A percentile compares a stretch with the other conserved stretches of the same genome.
Evolutionary conservation across 53 echinoderm and acorn worm genomes (phyloP).

Genomic region (Temnopleurus reevesii): DNA sequence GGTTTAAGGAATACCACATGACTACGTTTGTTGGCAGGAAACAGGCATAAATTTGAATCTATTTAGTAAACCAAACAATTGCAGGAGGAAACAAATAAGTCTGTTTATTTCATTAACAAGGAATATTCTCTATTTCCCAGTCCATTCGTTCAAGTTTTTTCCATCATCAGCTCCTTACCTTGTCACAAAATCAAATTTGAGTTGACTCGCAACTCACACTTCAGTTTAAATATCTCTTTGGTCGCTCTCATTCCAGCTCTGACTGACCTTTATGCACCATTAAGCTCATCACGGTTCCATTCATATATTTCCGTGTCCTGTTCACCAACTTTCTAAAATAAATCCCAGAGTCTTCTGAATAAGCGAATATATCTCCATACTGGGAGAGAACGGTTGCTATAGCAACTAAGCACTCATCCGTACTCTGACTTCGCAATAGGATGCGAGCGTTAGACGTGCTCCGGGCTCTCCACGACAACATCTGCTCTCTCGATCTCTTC

Average conservation of each 20-base stretch:
- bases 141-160: background rate
- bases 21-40: too few species aligned
- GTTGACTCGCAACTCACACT: background rate
- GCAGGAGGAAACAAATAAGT: background rate
- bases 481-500: slow-evolving; percentile 33
- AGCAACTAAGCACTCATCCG: background rate
- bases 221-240: slow-evolving; percentile 4
- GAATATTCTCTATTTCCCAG: background rate
- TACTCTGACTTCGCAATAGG: background rate
- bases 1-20: too few species aligned
- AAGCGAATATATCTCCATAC: background rate
- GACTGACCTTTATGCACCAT: background rate
- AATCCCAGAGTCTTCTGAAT: background rate
- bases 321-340: background rate
- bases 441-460: background rate
- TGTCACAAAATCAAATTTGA: background rate
- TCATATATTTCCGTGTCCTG: background rate
- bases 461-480: slow-evolving; percentile 11
- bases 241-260: slow-evolving; percentile 11
- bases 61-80: too few species aligned
- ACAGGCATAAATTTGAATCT: too few species aligned
- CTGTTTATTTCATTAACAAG: background rate
- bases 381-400: background rate
- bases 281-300: background rate
- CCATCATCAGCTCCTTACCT: background rate